Evolutionary conservation across 2,113 vertebrate species (phyloP).

Genomic region (Ictalurus punctatus): DNA sequence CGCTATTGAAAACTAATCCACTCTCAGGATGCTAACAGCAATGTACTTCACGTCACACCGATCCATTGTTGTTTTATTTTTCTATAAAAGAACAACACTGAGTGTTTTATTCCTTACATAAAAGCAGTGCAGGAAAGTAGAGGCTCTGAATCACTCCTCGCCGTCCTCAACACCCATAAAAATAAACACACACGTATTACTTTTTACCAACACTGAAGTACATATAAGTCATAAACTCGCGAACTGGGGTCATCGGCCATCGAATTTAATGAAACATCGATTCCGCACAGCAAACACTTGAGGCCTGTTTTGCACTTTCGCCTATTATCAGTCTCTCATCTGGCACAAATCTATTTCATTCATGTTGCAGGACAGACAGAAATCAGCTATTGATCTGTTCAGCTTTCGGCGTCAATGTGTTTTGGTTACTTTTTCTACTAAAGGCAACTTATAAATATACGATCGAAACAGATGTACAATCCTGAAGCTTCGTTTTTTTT

Average conservation of each 20-base stretch:
- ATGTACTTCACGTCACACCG: background rate
- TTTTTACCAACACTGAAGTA: background rate
- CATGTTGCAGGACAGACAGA: background rate
- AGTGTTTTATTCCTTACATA: background rate
- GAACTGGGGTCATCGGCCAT: background rate
- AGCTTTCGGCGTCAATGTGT: background rate
- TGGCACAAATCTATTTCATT: background rate
- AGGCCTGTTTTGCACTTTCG: background rate
- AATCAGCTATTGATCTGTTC: background rate
- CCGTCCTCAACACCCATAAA: background rate
- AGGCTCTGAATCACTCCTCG: background rate
- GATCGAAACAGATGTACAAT: background rate
- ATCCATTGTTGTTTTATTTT: background rate
- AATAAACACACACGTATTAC: background rate
- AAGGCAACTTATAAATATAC: background rate
- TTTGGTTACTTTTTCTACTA: background rate
- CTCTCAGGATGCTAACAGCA: background rate
- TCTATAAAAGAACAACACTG: background rate
- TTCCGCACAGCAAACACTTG: background rate
- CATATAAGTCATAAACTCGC: background rate
- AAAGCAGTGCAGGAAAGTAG: background rate
- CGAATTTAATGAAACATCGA: background rate
- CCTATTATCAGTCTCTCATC: conserved; percentile 1
- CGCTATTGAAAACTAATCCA: background rate
- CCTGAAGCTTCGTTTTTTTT: too few relatives aligned